Conservation (phyloP, 2,113 vertebrate species). For the Eulacestoma nigropectus region DNA sequence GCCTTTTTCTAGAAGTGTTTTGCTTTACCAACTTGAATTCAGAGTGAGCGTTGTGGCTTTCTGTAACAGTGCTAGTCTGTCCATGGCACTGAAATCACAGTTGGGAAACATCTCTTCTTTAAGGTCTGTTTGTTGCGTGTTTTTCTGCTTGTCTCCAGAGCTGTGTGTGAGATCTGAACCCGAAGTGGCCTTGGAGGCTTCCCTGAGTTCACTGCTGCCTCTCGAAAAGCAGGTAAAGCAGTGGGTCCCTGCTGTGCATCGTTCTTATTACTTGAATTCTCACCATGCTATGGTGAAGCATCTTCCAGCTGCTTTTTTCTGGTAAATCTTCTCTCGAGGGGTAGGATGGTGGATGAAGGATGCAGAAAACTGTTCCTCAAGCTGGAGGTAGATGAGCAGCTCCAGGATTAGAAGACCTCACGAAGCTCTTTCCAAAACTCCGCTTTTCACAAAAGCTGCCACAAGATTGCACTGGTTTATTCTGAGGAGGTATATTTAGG, state of each 20-base stretch:
- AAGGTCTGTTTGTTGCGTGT: neutral
- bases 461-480: neutral
- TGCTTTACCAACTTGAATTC: neutral
- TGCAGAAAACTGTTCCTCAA: neutral
- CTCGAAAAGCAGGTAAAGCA: neutral
- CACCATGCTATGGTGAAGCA: neutral
- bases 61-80: neutral
- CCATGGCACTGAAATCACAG: neutral
- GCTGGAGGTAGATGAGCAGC: neutral
- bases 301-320: neutral
- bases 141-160: neutral
- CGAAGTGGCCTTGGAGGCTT: neutral
- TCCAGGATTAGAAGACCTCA: neutral
- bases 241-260: neutral
- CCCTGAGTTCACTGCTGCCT: neutral
- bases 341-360: neutral
- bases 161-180: neutral
- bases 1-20: neutral
- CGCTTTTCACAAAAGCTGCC: neutral
- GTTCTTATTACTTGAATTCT: rapidly evolving
- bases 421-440: neutral
- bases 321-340: neutral
- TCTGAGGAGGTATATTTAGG: slow-evolving; percentile 41
- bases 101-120: neutral
- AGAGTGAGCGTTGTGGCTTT: neutral